Base-by-base conservation (phyloP, 2,797 vertebrate genomes). In the Gymnothorax reevesii region DNA sequence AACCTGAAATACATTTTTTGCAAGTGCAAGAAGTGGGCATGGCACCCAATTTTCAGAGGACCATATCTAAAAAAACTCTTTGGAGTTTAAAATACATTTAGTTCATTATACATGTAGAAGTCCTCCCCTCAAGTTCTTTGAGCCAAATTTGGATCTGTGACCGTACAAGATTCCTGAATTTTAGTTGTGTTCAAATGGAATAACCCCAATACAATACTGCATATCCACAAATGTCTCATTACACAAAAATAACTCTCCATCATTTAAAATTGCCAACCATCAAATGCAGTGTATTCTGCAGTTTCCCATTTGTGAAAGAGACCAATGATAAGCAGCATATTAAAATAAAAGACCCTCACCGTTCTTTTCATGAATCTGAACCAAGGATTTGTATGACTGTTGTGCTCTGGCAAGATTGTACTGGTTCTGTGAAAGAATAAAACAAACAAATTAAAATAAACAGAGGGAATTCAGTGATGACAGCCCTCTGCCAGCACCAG, bases 381-480 rank as follows among this genome's bases (percentile, higher is more conserved):
- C 98, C 94, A 99, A 96, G 90, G 98, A 98, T 95, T 99, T 99
- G 95, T 99, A 99, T 57, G 98, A 99, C 94, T 99, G 98, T 92
- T 99, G 98, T 95, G 98, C 98, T 97, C 98, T 97, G 95, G 97
- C 97, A 94, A 99, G 96, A 94, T 98, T 99, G 96, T 99, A 99
- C 90, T 99, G 98, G 95, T 98, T 99, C 98, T 99, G 93, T 91
- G 94, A 96, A 71, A 90, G 75, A 90, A 88, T 84, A 27, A 49
- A 69, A 66, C 6, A 25, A 25, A 75, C 27, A 71, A 25, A 55
- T n/a, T 12, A 5, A 66, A 80, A 20, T 42, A 20, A 33, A 57
- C 54, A 57, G 10, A 57, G 2, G 12, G 2, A 73, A 73, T 77
- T 49, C 20, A 15, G 73, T 42, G 13, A 77, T 15, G 49, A 49